Base-by-base conservation (phyloP, 2,888 invertebrate genomes). In the Rhagonycha lutea region DNA sequence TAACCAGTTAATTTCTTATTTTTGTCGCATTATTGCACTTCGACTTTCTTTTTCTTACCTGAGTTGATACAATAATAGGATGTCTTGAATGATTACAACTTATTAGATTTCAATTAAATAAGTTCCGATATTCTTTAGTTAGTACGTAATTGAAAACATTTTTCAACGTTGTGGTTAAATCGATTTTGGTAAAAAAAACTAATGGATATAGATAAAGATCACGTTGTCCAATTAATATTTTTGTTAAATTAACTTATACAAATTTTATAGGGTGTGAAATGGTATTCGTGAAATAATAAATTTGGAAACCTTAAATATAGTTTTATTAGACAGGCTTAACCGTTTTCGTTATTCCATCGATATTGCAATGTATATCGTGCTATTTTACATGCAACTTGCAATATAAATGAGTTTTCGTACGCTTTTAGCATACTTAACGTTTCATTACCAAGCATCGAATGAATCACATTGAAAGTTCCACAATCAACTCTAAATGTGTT, bases 351-450 rank as follows among this genome's bases (percentile, higher is more conserved):
- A 76, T 77, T 70, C 72, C 60, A 69, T 62, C 70, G 73, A 75
- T 75, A 79, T 79, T 79, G 75, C 75, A 68, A 69, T 65, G 75
- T 71, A 61, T 74, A 76, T 76, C 76, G 71, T 67, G 32, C 76
- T 71, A 69, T 73, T 76, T 76, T 74, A 70, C 70, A 72, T 75
- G 73, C 76, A 77, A 73, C 75, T 78, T 79, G 78, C 78, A 79
- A 76, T 79, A 77, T 76, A 78, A 78, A 78, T 78, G 79, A 75
- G 78, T 69, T 73, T 70, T 73, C 72, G 72, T 71, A 70, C 78
- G 77, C 79, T 76, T 79, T 74, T 72, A 73, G 81, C 78, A 79
- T 81, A 79, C 79, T 81, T 79, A 81, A 75, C 73, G 78, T 80
- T 80, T 80, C 79, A 75, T 80, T 80, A 79, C 75, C 63, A 69